phyloP scores from a whole-genome alignment of 2,888 invertebrate species.

The Reticulitermes lucifugus region DNA sequence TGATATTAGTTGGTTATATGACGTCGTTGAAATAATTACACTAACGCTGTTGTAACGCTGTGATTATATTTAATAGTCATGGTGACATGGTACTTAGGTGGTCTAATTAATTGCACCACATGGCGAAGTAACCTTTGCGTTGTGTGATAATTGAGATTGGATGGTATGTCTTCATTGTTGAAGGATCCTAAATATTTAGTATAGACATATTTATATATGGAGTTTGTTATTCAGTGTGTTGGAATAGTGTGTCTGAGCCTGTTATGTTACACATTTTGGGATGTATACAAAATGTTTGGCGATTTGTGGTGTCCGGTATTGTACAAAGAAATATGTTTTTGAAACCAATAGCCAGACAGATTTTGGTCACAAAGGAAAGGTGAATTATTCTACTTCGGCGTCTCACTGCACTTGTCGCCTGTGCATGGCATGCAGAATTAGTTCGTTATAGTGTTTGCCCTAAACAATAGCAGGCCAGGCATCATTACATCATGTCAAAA shows the following conservation, averaged over 20 bases:
- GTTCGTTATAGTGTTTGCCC: too few relatives aligned
- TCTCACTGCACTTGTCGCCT: too few relatives aligned
- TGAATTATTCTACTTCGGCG: too few relatives aligned
- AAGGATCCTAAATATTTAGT: background rate
- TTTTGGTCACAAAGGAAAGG: too few relatives aligned
- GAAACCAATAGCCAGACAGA: too few relatives aligned
- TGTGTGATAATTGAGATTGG: background rate
- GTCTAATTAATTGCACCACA: background rate
- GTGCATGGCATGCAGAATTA: too few relatives aligned
- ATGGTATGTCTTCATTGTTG: background rate
- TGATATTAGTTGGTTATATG: background rate
- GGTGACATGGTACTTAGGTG: background rate
- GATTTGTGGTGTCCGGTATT: background rate
- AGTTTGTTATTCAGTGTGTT: background rate
- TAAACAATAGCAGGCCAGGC: too few relatives aligned
- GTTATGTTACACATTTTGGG: background rate
- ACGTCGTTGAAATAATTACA: background rate
- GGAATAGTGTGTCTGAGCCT: background rate
- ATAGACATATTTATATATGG: background rate
- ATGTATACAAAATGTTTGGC: background rate
- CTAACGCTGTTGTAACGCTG: background rate
- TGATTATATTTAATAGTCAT: background rate
- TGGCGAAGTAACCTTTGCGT: conserved; percentile 5
- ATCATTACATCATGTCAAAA: too few relatives aligned
- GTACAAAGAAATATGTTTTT: background rate